phyloP scores from a whole-genome alignment of 2,113 vertebrate genomes.

The Peromyscus californicus region DNA sequence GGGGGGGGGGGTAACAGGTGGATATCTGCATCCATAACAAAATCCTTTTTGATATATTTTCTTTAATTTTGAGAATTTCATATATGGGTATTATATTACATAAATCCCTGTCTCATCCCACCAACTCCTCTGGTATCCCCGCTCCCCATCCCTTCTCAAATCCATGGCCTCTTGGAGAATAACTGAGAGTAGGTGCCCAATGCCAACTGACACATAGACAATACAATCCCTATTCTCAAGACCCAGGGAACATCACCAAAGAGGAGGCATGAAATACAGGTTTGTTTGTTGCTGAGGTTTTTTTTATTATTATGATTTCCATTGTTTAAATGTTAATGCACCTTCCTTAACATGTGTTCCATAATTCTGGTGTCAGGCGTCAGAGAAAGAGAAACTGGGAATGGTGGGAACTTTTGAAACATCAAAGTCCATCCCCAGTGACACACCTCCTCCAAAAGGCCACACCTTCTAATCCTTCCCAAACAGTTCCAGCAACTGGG shows the following conservation, averaged over 20 bases:
- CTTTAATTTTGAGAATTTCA: neutral
- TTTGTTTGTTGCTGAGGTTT: neutral
- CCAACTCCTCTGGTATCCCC: neutral
- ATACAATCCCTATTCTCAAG: neutral
- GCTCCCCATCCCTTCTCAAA: neutral
- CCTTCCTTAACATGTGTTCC: neutral
- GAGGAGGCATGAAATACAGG: neutral
- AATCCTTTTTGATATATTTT: neutral
- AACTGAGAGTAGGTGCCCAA: neutral
- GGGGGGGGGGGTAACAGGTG: neutral
- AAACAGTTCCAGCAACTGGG: neutral
- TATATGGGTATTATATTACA: neutral
- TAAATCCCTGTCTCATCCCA: neutral
- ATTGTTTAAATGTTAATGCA: neutral
- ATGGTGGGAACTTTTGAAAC: neutral
- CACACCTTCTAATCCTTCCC: neutral
- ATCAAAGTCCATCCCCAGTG: neutral
- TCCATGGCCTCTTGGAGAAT: neutral
- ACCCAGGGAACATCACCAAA: neutral
- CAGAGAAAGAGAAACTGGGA: neutral
- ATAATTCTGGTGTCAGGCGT: neutral
- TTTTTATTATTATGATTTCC: neutral
- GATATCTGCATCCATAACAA: neutral
- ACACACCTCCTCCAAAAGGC: neutral
- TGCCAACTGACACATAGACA: neutral